Conservation (phyloP, 2,113 vertebrate species). For the Accipiter virgatus region DNA sequence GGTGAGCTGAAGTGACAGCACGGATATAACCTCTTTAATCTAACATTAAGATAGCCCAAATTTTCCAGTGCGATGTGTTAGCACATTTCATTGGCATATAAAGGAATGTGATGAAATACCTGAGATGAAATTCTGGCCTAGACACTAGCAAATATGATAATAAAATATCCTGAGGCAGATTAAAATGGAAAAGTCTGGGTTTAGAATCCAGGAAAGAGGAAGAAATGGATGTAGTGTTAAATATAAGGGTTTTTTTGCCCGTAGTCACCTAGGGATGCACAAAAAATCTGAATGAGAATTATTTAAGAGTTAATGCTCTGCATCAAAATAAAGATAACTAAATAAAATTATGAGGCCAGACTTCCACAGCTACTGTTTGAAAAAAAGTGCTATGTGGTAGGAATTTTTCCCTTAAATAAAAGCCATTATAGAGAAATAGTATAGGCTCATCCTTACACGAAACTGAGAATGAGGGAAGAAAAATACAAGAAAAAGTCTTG, state of each 20-base stretch:
- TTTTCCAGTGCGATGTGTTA: not conserved
- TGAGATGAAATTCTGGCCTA: not conserved
- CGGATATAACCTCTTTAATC: not conserved
- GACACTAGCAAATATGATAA: not conserved
- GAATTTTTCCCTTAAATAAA: not conserved
- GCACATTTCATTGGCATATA: not conserved
- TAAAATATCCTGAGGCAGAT: not conserved
- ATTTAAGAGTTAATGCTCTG: not conserved
- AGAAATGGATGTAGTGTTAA: not conserved
- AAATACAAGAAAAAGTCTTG: not conserved
- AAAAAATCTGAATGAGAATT: not conserved
- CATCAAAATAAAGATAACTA: not conserved
- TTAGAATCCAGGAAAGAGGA: not conserved
- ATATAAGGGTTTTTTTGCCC: accelerated
- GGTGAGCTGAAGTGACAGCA: not conserved
- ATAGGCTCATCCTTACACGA: not conserved
- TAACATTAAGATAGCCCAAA: not conserved
- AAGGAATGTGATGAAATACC: not conserved
- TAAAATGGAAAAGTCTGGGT: not conserved
- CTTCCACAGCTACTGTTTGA: not conserved
- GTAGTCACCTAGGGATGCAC: too few species aligned
- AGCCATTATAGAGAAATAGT: not conserved
- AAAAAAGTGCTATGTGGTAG: not conserved
- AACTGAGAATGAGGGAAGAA: not conserved
- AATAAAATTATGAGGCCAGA: not conserved